A percentile compares a stretch with the other conserved stretches of the same genome.
These are phyloP conservation scores for Stictocephala bisonia DNA, from an alignment of 2,888 invertebrate genomes.

Conservation along the genomic window DNA sequence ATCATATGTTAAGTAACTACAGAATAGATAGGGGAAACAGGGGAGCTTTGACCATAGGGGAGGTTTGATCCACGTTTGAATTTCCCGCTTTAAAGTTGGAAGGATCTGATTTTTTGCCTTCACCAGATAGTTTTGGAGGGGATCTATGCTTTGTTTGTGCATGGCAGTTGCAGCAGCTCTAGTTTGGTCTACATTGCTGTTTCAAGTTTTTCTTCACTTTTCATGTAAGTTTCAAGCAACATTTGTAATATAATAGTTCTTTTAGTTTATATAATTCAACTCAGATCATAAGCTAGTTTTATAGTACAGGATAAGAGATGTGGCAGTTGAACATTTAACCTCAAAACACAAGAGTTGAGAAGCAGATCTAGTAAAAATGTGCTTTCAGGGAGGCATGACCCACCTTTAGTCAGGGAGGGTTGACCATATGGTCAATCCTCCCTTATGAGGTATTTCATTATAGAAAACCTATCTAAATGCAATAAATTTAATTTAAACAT, in stretches of 20 bases:
- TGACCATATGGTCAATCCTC: conserved; percentile 10
- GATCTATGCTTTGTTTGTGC: not conserved
- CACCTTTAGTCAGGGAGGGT: not conserved
- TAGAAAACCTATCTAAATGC: no score
- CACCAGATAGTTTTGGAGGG: not conserved
- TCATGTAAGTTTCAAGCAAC: not conserved
- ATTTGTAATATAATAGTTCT: not conserved
- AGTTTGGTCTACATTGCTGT: not conserved
- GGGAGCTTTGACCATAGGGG: conserved; percentile 9
- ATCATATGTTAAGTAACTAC: no score
- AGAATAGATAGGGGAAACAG: not conserved
- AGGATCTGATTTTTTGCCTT: not conserved
- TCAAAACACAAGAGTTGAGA: not conserved
- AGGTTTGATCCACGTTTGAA: conserved; percentile 7
- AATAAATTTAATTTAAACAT: no score
- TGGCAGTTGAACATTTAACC: no score
- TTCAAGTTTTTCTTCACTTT: not conserved
- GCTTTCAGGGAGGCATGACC: conserved; percentile 10
- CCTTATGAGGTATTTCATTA: no score
- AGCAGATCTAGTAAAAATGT: not conserved
- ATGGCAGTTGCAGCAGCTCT: not conserved
- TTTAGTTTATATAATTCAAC: not conserved
- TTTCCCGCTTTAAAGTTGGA: not conserved
- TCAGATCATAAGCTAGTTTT: no score
- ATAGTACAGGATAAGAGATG: no score